Conservation (phyloP, 2,888 invertebrate genomes). For the Scaeva pyrastri region DNA sequence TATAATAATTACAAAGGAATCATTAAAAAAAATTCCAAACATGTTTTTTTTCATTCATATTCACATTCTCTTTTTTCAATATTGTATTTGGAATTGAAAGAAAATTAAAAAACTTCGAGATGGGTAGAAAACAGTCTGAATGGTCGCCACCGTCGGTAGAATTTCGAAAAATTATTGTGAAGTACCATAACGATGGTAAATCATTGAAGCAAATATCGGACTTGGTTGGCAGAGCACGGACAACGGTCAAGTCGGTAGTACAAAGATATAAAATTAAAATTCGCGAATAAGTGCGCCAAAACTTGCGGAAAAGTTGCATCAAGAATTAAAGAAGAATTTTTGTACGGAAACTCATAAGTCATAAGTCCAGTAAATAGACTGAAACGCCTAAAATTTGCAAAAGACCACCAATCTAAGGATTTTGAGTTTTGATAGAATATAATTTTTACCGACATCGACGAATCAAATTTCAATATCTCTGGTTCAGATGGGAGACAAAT, state of each 20-base stretch:
- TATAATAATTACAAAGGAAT: not conserved
- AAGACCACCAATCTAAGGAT: conserved; percentile 52
- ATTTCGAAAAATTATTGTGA: conserved; percentile 19
- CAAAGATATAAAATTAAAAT: conserved; percentile 21
- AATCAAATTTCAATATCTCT: conserved; percentile 68
- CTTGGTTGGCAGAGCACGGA: conserved; percentile 22
- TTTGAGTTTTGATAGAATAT: conserved; percentile 35
- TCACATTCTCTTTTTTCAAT: no score
- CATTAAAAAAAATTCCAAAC: not conserved
- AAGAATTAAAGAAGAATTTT: conserved; percentile 21
- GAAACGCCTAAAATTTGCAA: conserved; percentile 1
- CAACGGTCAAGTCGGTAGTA: conserved; percentile 9
- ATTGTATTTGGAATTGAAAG: not conserved
- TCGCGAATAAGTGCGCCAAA: conserved; percentile 38
- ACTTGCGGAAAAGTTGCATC: conserved; percentile 14
- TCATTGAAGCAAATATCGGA: not conserved
- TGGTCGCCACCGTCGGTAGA: not conserved
- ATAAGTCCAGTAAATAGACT: conserved; percentile 15
- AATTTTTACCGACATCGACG: conserved; percentile 72
- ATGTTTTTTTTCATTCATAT: not conserved
- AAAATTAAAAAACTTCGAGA: not conserved
- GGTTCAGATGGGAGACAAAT: conserved; percentile 54
- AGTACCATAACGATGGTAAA: conserved; percentile 33
- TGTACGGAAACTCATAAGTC: not conserved
- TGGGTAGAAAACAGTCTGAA: conserved; percentile 16